These are phyloP conservation scores for Podotricha telesiphe DNA, from an alignment of 2,888 invertebrate species.

Conservation along the genomic window DNA sequence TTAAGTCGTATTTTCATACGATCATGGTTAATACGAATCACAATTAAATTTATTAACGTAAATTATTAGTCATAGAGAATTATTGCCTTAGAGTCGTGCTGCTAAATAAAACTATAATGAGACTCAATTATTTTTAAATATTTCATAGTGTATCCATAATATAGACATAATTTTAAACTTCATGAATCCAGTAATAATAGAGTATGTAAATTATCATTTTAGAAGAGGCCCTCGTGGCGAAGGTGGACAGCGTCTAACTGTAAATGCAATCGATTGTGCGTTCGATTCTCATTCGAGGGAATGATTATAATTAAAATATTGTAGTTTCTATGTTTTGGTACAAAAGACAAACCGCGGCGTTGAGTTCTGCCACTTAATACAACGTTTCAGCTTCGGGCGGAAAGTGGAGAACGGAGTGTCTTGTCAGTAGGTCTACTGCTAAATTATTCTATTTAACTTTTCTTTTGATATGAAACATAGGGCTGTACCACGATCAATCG, in stretches of 20 bases:
- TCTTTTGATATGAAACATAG: slow-evolving; percentile 44
- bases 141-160: not conserved
- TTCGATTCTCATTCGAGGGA: too few species aligned
- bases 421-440: not conserved
- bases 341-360: too few species aligned
- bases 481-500: slow-evolving; percentile 55
- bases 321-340: too few species aligned
- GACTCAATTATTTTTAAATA: not conserved
- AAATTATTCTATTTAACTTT: slow-evolving; percentile 27
- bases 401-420: too few species aligned
- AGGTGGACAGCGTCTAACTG: too few species aligned
- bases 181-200: too few species aligned
- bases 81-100: slow-evolving; percentile 13
- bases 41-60: slow-evolving; percentile 24
- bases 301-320: too few species aligned
- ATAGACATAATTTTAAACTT: not conserved
- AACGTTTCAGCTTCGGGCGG: too few species aligned
- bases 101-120: not conserved
- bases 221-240: too few species aligned
- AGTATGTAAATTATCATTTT: too few species aligned
- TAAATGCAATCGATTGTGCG: too few species aligned
- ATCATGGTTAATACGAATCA: slow-evolving; percentile 12
- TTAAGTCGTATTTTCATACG: slow-evolving; percentile 14
- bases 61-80: slow-evolving; percentile 17
- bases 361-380: too few species aligned